Conservation (phyloP, 1,140 invertebrate species). For the Aporrectodea caliginosa region DNA sequence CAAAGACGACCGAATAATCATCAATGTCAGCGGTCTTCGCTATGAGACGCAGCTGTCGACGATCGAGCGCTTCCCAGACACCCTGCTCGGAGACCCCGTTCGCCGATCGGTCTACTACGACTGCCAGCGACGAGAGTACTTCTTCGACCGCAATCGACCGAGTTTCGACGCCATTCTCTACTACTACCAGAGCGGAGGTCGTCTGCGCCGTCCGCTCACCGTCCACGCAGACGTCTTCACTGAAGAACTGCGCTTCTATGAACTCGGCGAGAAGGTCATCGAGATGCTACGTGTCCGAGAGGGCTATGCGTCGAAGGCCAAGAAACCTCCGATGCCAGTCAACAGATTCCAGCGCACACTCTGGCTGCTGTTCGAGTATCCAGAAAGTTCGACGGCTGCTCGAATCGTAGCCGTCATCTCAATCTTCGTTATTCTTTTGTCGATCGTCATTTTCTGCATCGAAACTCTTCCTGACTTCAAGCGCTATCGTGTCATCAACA, state of each 20-base stretch:
- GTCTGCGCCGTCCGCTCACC: conserved; percentile 91
- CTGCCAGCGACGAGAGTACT: conserved; percentile 94
- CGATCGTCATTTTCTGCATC: conserved; percentile 99
- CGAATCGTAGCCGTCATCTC: conserved; percentile 98
- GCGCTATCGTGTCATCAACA: conserved; percentile 7
- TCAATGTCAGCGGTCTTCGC: conserved; percentile 94
- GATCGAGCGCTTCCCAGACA: conserved; percentile 69
- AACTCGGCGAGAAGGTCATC: conserved; percentile 47
- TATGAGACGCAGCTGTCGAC: conserved; percentile 98
- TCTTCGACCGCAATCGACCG: conserved; percentile 97
- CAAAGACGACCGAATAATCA: too few species aligned
- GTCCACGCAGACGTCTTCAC: conserved; percentile 73
- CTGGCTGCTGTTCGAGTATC: too few species aligned
- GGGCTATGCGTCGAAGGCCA: too few species aligned
- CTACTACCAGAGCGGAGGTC: conserved; percentile 94
- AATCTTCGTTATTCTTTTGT: conserved; percentile 92
- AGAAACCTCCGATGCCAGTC: conserved; percentile 41
- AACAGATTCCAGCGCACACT: conserved; percentile 36
- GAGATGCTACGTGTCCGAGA: conserved; percentile 45
- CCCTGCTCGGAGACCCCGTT: conserved; percentile 88
- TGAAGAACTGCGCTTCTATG: conserved; percentile 51
- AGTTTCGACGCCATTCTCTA: too few species aligned
- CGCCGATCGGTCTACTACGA: conserved; percentile 83
- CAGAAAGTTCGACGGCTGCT: conserved; percentile 96
- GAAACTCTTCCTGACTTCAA: conserved; percentile 80